phyloP scores from a whole-genome alignment of 2,888 invertebrate genomes.

The Himalopsyche anomala region DNA sequence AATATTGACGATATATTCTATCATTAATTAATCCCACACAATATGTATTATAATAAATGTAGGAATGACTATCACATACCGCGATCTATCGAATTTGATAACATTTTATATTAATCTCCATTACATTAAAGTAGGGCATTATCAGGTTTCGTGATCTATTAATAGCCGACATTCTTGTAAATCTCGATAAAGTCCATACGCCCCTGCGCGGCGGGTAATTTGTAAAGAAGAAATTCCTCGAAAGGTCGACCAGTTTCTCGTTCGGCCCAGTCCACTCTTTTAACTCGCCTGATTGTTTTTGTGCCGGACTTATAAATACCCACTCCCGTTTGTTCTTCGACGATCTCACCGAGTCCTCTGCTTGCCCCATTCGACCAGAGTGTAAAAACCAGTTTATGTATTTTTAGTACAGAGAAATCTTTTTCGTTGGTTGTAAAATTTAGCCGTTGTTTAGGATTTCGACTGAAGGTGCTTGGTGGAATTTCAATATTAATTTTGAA shows the following conservation, averaged over 20 bases:
- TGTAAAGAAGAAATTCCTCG: slow-evolving; percentile 30
- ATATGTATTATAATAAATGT: too few relatives aligned
- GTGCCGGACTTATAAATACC: background rate
- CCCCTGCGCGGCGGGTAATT: background rate
- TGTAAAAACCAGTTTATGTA: too few relatives aligned
- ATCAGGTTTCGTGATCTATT: background rate
- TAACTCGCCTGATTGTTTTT: background rate
- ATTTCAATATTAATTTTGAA: too few relatives aligned
- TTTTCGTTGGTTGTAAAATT: too few relatives aligned
- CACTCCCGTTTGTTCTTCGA: slow-evolving; percentile 3
- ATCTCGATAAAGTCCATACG: background rate
- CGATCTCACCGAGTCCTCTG: background rate
- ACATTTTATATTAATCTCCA: background rate
- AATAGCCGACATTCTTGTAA: background rate
- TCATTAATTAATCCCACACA: too few relatives aligned
- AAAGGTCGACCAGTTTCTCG: slow-evolving; percentile 34
- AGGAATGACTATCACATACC: too few relatives aligned
- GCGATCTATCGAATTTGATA: background rate
- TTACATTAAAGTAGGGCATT: background rate
- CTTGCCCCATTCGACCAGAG: too few relatives aligned
- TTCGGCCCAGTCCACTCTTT: background rate
- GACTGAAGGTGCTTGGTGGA: too few relatives aligned
- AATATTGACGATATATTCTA: too few relatives aligned
- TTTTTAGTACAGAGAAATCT: too few relatives aligned
- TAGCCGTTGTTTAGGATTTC: too few relatives aligned